These are phyloP conservation scores for Phanerotoma sp. DNA, from an alignment of 2,888 invertebrate genomes.

Conservation along the genomic window DNA sequence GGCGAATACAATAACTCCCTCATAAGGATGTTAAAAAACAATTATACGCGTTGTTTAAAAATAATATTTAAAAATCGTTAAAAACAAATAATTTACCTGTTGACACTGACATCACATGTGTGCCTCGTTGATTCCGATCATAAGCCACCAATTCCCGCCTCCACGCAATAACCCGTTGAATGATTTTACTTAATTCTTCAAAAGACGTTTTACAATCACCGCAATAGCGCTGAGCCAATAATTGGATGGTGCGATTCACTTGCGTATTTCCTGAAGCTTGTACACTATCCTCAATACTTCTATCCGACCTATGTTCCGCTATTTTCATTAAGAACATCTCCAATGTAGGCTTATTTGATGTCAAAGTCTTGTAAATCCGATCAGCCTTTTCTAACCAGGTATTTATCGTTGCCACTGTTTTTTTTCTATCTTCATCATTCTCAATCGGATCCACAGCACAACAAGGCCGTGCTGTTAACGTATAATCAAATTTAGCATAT, in stretches of 20 bases:
- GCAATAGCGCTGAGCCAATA: conserved; percentile 92
- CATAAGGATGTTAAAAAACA: too few species aligned
- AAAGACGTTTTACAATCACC: conserved; percentile 93
- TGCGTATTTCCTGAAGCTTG: conserved; percentile 60
- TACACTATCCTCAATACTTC: conserved; percentile 63
- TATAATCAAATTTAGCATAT: conserved; percentile 98
- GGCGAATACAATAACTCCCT: too few species aligned
- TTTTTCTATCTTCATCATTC: conserved; percentile 94
- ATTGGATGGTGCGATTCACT: conserved; percentile 91
- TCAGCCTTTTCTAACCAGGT: conserved; percentile 92
- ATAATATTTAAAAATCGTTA: too few species aligned
- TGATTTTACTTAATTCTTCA: conserved; percentile 89
- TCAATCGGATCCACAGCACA: conserved; percentile 98
- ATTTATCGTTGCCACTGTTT: conserved; percentile 90
- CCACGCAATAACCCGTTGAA: conserved; percentile 89
- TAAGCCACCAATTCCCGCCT: conserved; percentile 88
- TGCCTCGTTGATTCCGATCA: conserved; percentile 79
- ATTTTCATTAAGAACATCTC: conserved; percentile 86
- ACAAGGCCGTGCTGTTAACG: conserved; percentile 85
- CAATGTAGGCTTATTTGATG: conserved; percentile 85
- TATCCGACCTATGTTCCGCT: conserved; percentile 80
- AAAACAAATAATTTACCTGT: too few species aligned
- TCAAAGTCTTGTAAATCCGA: conserved; percentile 86
- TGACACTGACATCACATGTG: too few species aligned
- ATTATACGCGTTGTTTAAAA: too few species aligned